Evolutionary conservation across 1,140 invertebrate genomes (phyloP), one percentile per base, ranked within the genome.

Genomic region (Idris sp.): DNA sequence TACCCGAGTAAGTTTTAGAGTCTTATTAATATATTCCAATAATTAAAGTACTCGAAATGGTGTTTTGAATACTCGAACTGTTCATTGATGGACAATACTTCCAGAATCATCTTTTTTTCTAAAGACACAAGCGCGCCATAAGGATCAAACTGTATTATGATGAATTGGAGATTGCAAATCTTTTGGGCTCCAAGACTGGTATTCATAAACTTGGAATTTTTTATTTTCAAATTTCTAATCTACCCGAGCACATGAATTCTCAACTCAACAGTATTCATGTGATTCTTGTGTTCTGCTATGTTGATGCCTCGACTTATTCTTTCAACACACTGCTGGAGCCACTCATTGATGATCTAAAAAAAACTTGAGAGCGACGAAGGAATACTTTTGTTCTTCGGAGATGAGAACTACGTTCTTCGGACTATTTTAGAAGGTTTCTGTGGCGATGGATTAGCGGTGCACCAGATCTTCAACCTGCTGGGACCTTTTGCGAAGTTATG

Each of bases 71-170:
- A 7, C 26, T 58, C 11, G 14, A n/a, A 10, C 59, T 46, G 10
- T 69, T 69, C 15, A 19, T 58, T 2, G 73, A 76, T 65, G 73
- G 58, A 13, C n/a, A 56, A 3, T 14, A 46, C 38, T 71, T 44
- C 35, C 22, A 48, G 51, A 43, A 1, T 15, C 59, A 73, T 40
- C 40, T 30, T 26, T 53, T 76, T 46, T 56, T 73, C 25, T 19
- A 41, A 35, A 18, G 19, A 48, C 46, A 58, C 11, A 59, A 49
- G 19, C 36, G 64, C 54, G 56, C 73, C 15, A 41, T 76, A 4
- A 48, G 73, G 22, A 53, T 76, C 9, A 30, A 43, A 31, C 5
- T 56, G n/a, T 58, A 58, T 44, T 58, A 58, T 15, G 51, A 54
- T 31, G 51, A 54, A 22, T 16, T 54, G 0, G 51, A 54, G 26